Evolutionary conservation across 2,888 invertebrate genomes (phyloP).

Genomic region (Drosophila quinaria): DNA sequence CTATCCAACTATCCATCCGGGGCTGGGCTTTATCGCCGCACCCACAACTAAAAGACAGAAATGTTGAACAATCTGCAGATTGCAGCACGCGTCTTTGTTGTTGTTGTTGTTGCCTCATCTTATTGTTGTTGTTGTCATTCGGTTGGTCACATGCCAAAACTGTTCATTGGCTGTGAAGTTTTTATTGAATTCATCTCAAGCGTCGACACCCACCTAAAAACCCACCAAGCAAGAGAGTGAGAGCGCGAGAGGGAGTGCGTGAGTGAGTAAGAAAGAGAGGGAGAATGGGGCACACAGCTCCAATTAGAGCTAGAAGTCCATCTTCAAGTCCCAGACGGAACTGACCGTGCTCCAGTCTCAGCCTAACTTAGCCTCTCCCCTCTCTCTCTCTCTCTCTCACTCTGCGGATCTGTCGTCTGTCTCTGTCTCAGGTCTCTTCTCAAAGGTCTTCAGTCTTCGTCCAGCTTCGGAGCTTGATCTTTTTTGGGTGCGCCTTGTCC

Average conservation of each 20-base stretch:
- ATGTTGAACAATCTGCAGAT: slow-evolving; percentile 51
- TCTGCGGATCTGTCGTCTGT: not conserved
- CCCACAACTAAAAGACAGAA: slow-evolving; percentile 70
- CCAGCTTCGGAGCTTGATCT: slow-evolving; percentile 7
- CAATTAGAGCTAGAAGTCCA: slow-evolving; percentile 10
- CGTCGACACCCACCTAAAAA: slow-evolving; percentile 62
- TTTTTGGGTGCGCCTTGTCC: slow-evolving; percentile 35
- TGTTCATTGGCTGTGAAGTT: slow-evolving; percentile 75
- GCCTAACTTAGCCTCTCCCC: not conserved
- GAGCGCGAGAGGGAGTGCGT: not conserved
- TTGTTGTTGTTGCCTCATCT: slow-evolving; percentile 15
- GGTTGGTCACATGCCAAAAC: slow-evolving; percentile 73
- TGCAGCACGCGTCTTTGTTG: slow-evolving; percentile 54
- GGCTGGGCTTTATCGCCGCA: slow-evolving; percentile 69
- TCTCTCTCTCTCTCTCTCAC: not conserved
- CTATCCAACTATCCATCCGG: slow-evolving; percentile 46
- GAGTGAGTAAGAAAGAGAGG: not conserved
- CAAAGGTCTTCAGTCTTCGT: slow-evolving; percentile 10
- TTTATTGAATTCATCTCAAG: slow-evolving; percentile 72
- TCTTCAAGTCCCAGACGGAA: not conserved
- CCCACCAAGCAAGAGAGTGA: not conserved
- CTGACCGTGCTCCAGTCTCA: slow-evolving; percentile 12
- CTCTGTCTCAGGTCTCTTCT: not conserved
- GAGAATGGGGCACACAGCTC: slow-evolving; percentile 4
- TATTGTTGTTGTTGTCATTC: slow-evolving; percentile 30